These are phyloP conservation scores for Mustelus asterias DNA, from an alignment of 2,113 vertebrate species.

Conservation along the genomic window DNA sequence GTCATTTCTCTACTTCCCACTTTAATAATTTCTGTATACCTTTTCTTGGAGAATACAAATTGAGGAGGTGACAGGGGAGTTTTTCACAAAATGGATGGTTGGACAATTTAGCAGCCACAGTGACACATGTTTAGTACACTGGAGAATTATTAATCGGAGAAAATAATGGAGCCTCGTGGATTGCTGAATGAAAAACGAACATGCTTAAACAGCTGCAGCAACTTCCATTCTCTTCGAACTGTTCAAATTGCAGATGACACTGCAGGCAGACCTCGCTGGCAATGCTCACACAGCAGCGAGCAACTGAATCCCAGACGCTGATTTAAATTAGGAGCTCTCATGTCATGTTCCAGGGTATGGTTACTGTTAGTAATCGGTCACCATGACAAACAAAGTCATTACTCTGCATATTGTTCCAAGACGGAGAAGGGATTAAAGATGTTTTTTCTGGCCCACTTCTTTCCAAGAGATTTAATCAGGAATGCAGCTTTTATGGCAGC, in stretches of 20 bases:
- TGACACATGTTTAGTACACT: not conserved
- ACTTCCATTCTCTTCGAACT: not conserved
- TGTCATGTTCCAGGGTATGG: not conserved
- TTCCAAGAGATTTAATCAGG: not conserved
- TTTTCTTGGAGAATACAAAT: not conserved
- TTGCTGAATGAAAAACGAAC: not conserved
- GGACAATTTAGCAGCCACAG: not conserved
- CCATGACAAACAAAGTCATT: not conserved
- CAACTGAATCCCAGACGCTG: not conserved
- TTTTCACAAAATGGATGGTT: not conserved
- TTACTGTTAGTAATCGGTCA: not conserved
- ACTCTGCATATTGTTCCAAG: not conserved
- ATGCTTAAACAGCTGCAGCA: not conserved
- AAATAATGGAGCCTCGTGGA: not conserved
- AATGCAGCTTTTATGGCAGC: not conserved
- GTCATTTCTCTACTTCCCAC: not conserved
- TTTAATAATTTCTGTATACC: not conserved
- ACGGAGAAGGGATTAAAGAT: not conserved
- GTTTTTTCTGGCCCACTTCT: not conserved
- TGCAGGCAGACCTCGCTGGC: not conserved
- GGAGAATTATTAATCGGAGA: not conserved
- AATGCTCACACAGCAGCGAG: not conserved
- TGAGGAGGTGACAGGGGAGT: not conserved
- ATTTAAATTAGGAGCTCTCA: not conserved
- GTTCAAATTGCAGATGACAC: not conserved